Evolutionary conservation across 2,113 vertebrate species (phyloP).

Genomic region (Mobula hypostoma): DNA sequence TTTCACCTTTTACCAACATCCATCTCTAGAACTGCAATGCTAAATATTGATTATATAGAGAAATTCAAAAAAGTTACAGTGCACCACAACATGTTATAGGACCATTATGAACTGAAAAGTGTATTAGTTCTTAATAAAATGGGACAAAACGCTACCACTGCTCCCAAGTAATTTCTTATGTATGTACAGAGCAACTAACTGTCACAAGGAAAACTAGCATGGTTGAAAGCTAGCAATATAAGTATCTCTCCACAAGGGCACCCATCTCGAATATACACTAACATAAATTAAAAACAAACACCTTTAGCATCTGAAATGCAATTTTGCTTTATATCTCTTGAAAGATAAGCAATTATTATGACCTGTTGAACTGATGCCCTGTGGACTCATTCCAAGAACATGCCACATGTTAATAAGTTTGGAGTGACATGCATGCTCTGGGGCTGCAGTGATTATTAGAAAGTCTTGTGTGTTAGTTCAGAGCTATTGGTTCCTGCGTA

Average conservation of each 20-base stretch:
- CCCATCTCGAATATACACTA: conserved; percentile 12
- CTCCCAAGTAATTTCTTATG: background rate
- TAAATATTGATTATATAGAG: conserved; percentile 1
- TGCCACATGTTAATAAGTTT: background rate
- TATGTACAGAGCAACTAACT: conserved; percentile 10
- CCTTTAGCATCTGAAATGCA: conserved; percentile 12
- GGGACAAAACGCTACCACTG: conserved; percentile 1
- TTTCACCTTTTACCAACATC: conserved; percentile 22
- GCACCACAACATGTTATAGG: conserved; percentile 16
- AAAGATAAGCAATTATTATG: conserved; percentile 9
- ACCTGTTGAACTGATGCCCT: conserved; percentile 26
- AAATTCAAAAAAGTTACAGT: conserved; percentile 32
- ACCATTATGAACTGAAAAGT: conserved; percentile 15
- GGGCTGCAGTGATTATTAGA: background rate
- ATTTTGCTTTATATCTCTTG: background rate
- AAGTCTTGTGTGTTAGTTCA: background rate
- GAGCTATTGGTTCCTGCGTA: background rate
- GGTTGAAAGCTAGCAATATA: conserved; percentile 8
- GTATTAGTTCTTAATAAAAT: background rate
- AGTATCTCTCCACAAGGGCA: background rate
- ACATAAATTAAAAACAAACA: conserved; percentile 28
- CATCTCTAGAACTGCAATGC: conserved; percentile 32
- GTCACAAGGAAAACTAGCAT: conserved; percentile 8
- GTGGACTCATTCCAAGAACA: background rate
- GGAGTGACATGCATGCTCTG: background rate